Evolutionary conservation across 2,888 invertebrate species (phyloP).

Genomic region (Drosophila neutralis): DNA sequence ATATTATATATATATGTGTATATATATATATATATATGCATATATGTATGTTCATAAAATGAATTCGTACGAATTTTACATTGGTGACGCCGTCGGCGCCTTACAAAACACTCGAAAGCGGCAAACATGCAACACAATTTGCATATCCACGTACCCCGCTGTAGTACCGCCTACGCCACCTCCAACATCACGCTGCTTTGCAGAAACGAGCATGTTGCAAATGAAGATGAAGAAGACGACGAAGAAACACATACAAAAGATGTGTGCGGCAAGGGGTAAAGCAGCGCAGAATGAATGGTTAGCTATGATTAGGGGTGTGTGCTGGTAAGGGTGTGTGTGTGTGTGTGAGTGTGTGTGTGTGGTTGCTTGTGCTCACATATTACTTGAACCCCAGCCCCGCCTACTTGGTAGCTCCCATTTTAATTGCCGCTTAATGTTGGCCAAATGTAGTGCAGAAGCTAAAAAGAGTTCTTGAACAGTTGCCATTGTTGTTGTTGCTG

Average conservation of each 20-base stretch:
- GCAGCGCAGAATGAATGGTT: not conserved
- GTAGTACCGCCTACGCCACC: not conserved
- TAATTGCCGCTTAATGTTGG: slow-evolving; percentile 64
- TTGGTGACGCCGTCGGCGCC: slow-evolving; percentile 54
- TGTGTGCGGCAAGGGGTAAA: not conserved
- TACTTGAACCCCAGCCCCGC: not conserved
- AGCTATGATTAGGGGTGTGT: not conserved
- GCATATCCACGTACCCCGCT: slow-evolving; percentile 41
- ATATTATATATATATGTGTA: not conserved
- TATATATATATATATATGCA: not conserved
- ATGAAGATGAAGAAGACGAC: not conserved
- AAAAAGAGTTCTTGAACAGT: slow-evolving; percentile 32
- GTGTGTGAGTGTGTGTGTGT: not conserved
- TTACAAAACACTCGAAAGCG: slow-evolving; percentile 59
- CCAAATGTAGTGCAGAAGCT: slow-evolving; percentile 49
- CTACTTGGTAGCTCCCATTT: slow-evolving; percentile 47
- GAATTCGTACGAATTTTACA: slow-evolving; percentile 45
- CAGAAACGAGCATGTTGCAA: slow-evolving; percentile 34
- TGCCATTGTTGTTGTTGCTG: slow-evolving; percentile 1
- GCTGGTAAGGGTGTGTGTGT: too few species aligned
- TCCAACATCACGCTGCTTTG: not conserved
- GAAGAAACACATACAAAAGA: not conserved
- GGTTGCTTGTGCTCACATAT: slow-evolving; percentile 22
- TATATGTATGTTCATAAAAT: slow-evolving; percentile 4
- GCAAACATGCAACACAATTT: slow-evolving; percentile 62